A percentile compares a stretch with the other conserved stretches of the same genome.
phyloP scores from a whole-genome alignment of 2,113 vertebrate species.

The Gadus chalcogrammus region DNA sequence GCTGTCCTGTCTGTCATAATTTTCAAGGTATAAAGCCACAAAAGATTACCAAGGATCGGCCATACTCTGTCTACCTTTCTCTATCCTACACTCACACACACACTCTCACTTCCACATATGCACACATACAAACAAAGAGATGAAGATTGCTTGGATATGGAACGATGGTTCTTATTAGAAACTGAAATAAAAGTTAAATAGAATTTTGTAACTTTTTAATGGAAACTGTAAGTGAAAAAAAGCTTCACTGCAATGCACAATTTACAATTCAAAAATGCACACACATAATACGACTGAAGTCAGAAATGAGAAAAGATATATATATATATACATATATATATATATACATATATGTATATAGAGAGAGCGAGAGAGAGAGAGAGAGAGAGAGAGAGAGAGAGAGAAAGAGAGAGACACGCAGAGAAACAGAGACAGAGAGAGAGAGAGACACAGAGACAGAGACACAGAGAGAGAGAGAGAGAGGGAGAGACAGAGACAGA shows the following conservation, averaged over 20 bases:
- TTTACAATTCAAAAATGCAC: background rate
- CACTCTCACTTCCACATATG: background rate
- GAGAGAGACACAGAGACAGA: too few relatives aligned
- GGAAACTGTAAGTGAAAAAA: background rate
- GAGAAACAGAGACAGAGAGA: too few relatives aligned
- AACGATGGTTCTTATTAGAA: background rate
- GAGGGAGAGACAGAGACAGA: background rate
- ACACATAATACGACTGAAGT: background rate
- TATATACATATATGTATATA: too few relatives aligned
- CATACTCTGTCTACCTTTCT: background rate
- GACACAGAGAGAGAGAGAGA: background rate
- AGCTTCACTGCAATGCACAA: background rate
- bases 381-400: background rate
- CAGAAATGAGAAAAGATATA: background rate
- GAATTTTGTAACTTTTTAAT: conserved; percentile 4
- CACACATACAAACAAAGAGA: background rate
- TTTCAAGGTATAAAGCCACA: background rate
- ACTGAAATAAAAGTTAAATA: conserved; percentile 8
- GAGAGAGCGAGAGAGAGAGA: too few relatives aligned
- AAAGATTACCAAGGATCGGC: background rate
- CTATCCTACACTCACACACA: background rate
- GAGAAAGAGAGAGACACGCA: background rate
- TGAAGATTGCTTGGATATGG: background rate
- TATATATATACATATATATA: too few relatives aligned
- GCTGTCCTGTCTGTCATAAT: background rate